A percentile compares a stretch with the other conserved stretches of the same genome.
Evolutionary conservation across 2,888 invertebrate species (phyloP).

Genomic region (Lepidocyrtoides sp.): DNA sequence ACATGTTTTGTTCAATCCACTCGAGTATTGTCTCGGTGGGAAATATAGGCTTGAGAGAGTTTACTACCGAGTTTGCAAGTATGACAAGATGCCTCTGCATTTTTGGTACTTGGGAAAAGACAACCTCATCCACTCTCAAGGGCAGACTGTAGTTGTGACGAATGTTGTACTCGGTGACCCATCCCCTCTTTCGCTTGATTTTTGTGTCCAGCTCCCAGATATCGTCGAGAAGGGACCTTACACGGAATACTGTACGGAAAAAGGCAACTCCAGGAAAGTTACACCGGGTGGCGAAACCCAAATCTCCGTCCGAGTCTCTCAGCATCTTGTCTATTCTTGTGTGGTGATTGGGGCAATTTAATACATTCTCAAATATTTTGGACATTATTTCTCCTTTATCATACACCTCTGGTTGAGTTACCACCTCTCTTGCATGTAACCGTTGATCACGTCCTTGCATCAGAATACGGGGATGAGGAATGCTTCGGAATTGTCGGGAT

Average conservation of each 20-base stretch:
- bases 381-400: constrained; percentile 83
- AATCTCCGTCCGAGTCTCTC: constrained; percentile 80
- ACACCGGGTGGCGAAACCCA: constrained; percentile 83
- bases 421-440: constrained; percentile 67
- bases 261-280: constrained; percentile 85
- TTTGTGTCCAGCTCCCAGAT: constrained; percentile 83
- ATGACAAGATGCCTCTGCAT: constrained; percentile 82
- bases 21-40: constrained; percentile 81
- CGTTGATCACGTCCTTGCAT: constrained; percentile 80
- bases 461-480: constrained; percentile 84
- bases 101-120: constrained; percentile 83
- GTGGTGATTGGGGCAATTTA: constrained; percentile 82
- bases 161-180: constrained; percentile 84
- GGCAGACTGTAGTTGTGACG: constrained; percentile 83
- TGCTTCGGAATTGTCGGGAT: constrained; percentile 72
- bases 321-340: constrained; percentile 75
- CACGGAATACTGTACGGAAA: constrained; percentile 83
- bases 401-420: constrained; percentile 68
- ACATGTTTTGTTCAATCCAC: constrained; percentile 85
- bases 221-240: constrained; percentile 82
- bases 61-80: constrained; percentile 82
- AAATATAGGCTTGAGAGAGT: constrained; percentile 82
- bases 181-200: constrained; percentile 82
- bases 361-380: constrained; percentile 79
- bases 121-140: constrained; percentile 83